phyloP scores from a whole-genome alignment of 1,140 invertebrate genomes.

The Adelges cooleyi region DNA sequence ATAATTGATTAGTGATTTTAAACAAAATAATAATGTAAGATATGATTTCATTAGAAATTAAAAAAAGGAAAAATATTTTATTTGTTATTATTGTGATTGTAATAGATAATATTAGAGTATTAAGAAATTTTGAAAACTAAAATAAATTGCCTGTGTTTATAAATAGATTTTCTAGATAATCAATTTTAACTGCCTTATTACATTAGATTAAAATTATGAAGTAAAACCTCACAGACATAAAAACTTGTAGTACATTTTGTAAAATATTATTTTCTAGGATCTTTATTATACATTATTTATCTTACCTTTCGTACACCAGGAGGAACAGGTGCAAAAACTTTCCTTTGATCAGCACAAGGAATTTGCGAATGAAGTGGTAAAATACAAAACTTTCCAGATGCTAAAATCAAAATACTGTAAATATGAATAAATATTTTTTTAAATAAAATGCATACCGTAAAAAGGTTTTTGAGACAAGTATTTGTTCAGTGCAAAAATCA shows the following conservation, averaged over 20 bases:
- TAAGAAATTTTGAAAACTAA: too few species aligned
- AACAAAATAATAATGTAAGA: too few species aligned
- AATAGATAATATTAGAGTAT: too few species aligned
- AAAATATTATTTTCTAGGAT: too few species aligned
- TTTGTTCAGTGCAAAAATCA: conserved; percentile 85
- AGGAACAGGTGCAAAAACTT: conserved; percentile 70
- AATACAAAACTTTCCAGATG: conserved; percentile 47
- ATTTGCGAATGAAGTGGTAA: conserved; percentile 83
- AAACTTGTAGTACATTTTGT: not conserved
- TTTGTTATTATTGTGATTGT: too few species aligned
- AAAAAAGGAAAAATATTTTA: too few species aligned
- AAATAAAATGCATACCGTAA: conserved; percentile 60
- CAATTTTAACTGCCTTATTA: too few species aligned
- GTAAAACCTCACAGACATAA: not conserved
- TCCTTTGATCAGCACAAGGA: conserved; percentile 76
- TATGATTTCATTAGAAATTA: too few species aligned
- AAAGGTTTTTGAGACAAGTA: conserved; percentile 63
- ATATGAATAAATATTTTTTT: conserved; percentile 3
- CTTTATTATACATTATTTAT: not conserved
- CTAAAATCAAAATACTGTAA: conserved; percentile 17
- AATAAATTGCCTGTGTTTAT: too few species aligned
- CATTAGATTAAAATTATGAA: too few species aligned
- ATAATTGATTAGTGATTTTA: too few species aligned
- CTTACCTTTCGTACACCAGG: conserved; percentile 54
- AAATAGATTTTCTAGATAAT: too few species aligned